These are phyloP conservation scores for Ivindomyrus marchei DNA, from an alignment of 2,113 vertebrate genomes.

Conservation along the genomic window DNA sequence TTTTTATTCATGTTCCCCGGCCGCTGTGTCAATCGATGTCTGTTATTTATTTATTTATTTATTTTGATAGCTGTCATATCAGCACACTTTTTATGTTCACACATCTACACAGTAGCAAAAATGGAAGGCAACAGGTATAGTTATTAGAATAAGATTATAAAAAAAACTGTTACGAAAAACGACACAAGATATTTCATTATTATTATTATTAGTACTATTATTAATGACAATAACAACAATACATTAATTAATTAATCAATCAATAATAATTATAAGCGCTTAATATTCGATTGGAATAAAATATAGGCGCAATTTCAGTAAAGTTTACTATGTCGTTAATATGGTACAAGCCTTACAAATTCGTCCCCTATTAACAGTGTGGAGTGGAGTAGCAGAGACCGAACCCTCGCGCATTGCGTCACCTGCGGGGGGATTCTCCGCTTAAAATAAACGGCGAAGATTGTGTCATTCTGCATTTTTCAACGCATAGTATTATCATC, in stretches of 20 bases:
- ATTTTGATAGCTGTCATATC: not conserved
- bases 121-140: not conserved
- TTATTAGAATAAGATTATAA: not conserved
- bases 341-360: not conserved
- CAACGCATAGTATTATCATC: not conserved
- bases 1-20: not conserved
- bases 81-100: not conserved
- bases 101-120: not conserved
- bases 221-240: not conserved
- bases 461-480: not conserved
- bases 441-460: not conserved
- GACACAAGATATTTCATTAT: not conserved
- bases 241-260: too few species aligned
- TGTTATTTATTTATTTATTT: not conserved
- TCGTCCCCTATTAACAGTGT: not conserved
- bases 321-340: not conserved
- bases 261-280: not conserved
- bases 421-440: not conserved
- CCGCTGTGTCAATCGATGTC: not conserved
- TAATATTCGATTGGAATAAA: not conserved
- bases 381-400: not conserved
- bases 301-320: not conserved
- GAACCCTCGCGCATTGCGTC: not conserved
- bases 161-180: not conserved
- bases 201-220: not conserved